These are phyloP conservation scores for Cheilosia pagana DNA, from an alignment of 2,888 invertebrate genomes.

Conservation along the genomic window DNA sequence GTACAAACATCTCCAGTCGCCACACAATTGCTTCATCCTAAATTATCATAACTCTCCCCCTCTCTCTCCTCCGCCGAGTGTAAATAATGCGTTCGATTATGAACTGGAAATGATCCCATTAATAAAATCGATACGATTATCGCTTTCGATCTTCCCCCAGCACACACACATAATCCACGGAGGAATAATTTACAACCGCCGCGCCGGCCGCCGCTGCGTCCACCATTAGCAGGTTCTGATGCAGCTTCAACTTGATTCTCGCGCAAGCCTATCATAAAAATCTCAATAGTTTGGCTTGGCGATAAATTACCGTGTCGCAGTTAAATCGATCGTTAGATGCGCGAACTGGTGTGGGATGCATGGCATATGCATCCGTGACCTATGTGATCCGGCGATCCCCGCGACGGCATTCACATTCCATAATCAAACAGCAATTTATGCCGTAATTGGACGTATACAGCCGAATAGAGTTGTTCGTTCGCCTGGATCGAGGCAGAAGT, in stretches of 20 bases:
- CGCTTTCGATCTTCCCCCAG: constrained; percentile 41
- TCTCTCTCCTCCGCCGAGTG: constrained; percentile 29
- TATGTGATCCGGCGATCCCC: constrained; percentile 38
- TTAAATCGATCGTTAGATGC: constrained; percentile 68
- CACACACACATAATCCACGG: constrained; percentile 42
- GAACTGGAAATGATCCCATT: constrained; percentile 71
- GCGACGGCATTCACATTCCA: constrained; percentile 28
- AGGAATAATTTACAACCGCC: constrained; percentile 61
- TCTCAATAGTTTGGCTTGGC: constrained; percentile 41
- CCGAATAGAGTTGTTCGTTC: constrained; percentile 51
- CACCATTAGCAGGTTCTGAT: constrained; percentile 53
- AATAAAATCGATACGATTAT: constrained; percentile 73
- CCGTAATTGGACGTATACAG: constrained; percentile 56
- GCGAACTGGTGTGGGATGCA: constrained; percentile 54
- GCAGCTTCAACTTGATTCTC: constrained; percentile 20
- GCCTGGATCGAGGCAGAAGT: constrained; percentile 19
- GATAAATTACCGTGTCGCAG: constrained; percentile 61
- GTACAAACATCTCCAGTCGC: background rate
- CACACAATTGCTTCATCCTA: constrained; percentile 15
- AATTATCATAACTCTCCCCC: background rate
- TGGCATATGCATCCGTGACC: constrained; percentile 51
- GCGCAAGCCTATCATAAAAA: constrained; percentile 42
- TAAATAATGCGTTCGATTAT: constrained; percentile 73
- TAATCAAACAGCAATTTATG: constrained; percentile 65
- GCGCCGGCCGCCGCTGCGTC: constrained; percentile 25